These are phyloP conservation scores for Taenaris catops DNA, from an alignment of 2,888 invertebrate species.

Conservation along the genomic window DNA sequence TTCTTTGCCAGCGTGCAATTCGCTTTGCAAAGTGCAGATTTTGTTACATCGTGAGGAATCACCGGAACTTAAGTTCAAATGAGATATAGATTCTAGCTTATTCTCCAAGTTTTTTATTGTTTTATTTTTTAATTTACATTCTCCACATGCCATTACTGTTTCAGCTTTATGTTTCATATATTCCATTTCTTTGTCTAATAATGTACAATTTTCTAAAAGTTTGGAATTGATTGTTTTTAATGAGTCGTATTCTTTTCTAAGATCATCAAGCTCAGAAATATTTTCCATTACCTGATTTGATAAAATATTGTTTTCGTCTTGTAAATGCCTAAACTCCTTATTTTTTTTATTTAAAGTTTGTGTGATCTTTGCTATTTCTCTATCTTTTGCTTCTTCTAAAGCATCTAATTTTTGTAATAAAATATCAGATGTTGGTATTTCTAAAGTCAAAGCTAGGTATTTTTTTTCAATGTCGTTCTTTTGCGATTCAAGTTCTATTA, in stretches of 20 bases:
- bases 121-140: constrained; percentile 40
- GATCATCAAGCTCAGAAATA: constrained; percentile 72
- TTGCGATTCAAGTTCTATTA: constrained; percentile 33
- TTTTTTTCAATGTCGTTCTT: constrained; percentile 44
- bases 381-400: constrained; percentile 46
- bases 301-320: constrained; percentile 73
- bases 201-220: constrained; percentile 33
- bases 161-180: constrained; percentile 20
- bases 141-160: constrained; percentile 28
- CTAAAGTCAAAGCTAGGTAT: constrained; percentile 44
- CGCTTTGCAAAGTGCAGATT: constrained; percentile 60
- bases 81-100: constrained; percentile 28
- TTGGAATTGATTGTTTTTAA: constrained; percentile 37
- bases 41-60: constrained; percentile 56
- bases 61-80: constrained; percentile 52
- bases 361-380: constrained; percentile 40
- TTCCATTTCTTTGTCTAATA: constrained; percentile 32
- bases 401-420: constrained; percentile 42
- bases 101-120: constrained; percentile 31
- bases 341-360: constrained; percentile 34
- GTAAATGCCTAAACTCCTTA: constrained; percentile 48
- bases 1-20: constrained; percentile 58
- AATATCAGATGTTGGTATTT: constrained; percentile 42
- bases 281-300: constrained; percentile 80
- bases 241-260: constrained; percentile 53